Base-by-base conservation (phyloP, 2,113 vertebrate species). In the Turnix velox region DNA sequence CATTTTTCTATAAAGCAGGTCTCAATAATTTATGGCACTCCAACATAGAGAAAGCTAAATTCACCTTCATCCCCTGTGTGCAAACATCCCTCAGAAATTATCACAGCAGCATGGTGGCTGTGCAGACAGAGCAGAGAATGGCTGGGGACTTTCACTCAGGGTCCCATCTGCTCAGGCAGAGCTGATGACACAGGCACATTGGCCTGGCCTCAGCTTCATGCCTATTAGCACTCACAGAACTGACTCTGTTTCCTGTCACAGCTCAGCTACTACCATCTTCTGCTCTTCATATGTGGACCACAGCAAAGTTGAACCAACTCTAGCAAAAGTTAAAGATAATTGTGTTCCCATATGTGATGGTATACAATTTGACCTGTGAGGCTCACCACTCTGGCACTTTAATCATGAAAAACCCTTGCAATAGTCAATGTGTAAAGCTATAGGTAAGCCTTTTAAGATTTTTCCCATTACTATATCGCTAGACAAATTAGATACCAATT, bases 251-350 rank as follows among this genome's bases (percentile, higher is more conserved):
- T 94, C 84, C 77, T 82, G 35, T 35, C 90, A 89, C 72, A 85
- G 27, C 25, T 48, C 74, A 87, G 74, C 58, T 73, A 8, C 88
- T 80, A 62, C 12, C 78, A 71, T 63, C 51, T 83, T 85, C 95
- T 95, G 91, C 57, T 93, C 61, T 37, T 96, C 84, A 73, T 51
- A 85, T 87, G 79, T 55, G 69, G 85, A 89, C 72, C 69, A 84
- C 87, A 81, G 58, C 33, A 49, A 88, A 83, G 72, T 89, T 92
- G 91, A 94, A 92, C 73, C 74, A 85, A 84, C 62, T 93, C 52
- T 83, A 86, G 63, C 24, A 83, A 93, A 85, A 66, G 49, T n/a
- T 37, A 40, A 66, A 87, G 52, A 92, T 40, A 71, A 31, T 69
- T 77, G 54, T 45, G 46, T 90, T 90, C 54, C 63, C 83, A 88